A percentile compares a stretch with the other conserved stretches of the same genome.
Conservation (phyloP, 30 jellyfish, hydroid and myxozoan genomes). For the Aurelia aurita complex sp. Pacific region DNA sequence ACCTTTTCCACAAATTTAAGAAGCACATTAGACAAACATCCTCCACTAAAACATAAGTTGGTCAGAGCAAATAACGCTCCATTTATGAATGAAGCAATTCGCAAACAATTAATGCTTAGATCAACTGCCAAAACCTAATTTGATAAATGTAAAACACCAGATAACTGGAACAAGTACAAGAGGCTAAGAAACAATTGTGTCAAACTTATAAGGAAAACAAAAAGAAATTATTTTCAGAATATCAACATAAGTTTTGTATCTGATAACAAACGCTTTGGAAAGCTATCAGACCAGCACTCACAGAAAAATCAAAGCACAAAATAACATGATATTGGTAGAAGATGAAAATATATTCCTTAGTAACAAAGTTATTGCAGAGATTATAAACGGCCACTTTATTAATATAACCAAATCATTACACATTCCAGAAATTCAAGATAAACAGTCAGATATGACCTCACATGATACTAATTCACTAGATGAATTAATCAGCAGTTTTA, state of each 20-base stretch:
- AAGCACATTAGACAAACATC: conserved; percentile 19
- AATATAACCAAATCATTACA: conserved; percentile 6
- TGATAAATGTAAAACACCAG: conserved; percentile 1
- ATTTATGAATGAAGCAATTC: not conserved
- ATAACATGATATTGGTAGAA: conserved; percentile 4
- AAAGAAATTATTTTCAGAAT: not conserved
- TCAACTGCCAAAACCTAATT: conserved; percentile 14
- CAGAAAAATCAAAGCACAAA: not conserved
- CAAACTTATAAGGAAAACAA: not conserved
- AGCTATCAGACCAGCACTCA: not conserved
- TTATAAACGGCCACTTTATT: not conserved
- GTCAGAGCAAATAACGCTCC: conserved; percentile 20
- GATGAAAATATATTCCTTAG: not conserved
- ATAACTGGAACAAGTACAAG: conserved; percentile 12
- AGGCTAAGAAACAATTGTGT: conserved; percentile 13
- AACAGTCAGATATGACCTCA: too few species aligned
- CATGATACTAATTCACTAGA: too few species aligned
- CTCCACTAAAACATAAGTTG: conserved; percentile 15
- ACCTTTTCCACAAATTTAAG: not conserved
- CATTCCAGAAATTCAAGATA: not conserved
- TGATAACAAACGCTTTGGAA: not conserved
- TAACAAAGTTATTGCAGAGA: not conserved
- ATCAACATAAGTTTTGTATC: not conserved
- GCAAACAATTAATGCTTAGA: not conserved
- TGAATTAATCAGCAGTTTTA: too few species aligned